Base-by-base conservation (phyloP, 1,140 invertebrate genomes). In the Drosophila mauritiana region DNA sequence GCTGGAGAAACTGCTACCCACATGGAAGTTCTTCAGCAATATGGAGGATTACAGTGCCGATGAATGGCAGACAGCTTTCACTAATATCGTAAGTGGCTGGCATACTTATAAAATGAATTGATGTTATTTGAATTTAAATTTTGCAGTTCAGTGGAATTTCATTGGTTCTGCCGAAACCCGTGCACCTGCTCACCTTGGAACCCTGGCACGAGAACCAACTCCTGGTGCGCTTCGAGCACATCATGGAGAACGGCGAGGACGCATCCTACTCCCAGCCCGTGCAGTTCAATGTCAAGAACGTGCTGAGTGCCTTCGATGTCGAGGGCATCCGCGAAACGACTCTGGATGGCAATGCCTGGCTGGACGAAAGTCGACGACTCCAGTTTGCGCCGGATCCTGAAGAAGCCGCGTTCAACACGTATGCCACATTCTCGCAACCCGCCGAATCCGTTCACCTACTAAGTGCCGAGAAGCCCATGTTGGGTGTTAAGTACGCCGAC, bases 171-270 rank as follows among this genome's bases (percentile, higher is more conserved):
- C 97, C 98, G 1, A 83, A 93, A 6, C 96, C 97, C 92, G 94
- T 99, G 0, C 95, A 98, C 75, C 92, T 99, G 40, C 92, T 99
- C 15, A 98, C 97, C 3, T 86, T 99, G 51, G 97, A 98, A 89
- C 96, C 97, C 3, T 97, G 97, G 95, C 95, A 95, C 57, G 94
- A 94, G 2, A 93, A 93, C 2, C 93, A 94, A 13, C 92, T 97
- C 11, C 93, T 99, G 1, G 79, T 99, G 0, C 94, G 98, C 45
- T 93, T 99, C 5, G 98, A 99, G 85, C 97, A 99, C 90, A 94
- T 98, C 49, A 95, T 97, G 73, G 97, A 98, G 34, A 81, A 79
- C n/a, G 72, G 65, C 22, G 91, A 91, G 43, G 84, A 89, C 22
- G 2, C 48, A 2, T 39, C 53, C 12, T 74, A 74, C 22, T 95